A percentile compares a stretch with the other conserved stretches of the same genome.
Evolutionary conservation across 2,888 invertebrate species (phyloP).

Genomic region (Tiliacea aurago): DNA sequence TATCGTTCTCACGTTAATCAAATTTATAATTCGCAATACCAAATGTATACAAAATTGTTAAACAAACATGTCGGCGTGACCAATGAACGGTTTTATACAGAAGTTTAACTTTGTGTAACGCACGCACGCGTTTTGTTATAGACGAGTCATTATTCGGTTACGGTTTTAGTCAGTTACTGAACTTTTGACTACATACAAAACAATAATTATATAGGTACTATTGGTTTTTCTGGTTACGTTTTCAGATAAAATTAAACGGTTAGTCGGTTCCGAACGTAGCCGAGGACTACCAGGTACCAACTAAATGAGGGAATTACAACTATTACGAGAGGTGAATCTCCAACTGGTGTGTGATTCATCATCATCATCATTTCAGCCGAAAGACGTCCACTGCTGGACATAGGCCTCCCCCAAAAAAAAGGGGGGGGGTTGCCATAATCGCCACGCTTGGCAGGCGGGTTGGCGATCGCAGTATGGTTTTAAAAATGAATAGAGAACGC

Average conservation of each 20-base stretch:
- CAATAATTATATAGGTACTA: neutral
- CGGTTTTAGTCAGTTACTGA: neutral
- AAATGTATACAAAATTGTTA: conserved; percentile 83
- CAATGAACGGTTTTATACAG: conserved; percentile 55
- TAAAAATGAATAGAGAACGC: too few relatives aligned
- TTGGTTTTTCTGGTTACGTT: neutral
- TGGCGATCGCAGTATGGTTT: too few relatives aligned
- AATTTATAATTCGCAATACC: conserved; percentile 82
- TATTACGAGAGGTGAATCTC: neutral
- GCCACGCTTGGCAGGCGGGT: too few relatives aligned
- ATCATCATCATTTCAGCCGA: too few relatives aligned
- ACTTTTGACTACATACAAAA: neutral
- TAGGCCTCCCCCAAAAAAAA: too few relatives aligned
- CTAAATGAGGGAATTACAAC: neutral
- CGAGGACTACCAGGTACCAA: neutral
- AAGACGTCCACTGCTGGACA: too few relatives aligned
- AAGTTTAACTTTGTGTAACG: conserved; percentile 58
- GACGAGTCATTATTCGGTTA: conserved; percentile 19
- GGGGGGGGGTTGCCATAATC: too few relatives aligned
- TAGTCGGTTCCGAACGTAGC: neutral
- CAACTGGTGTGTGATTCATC: neutral
- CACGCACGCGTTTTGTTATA: conserved; percentile 25
- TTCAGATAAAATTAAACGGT: neutral
- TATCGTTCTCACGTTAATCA: conserved; percentile 84
- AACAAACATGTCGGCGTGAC: conserved; percentile 79